Evolutionary conservation across 2,888 invertebrate genomes (phyloP), one percentile per base, ranked within the genome.

Genomic region (Dasysyrphus albostriatus): DNA sequence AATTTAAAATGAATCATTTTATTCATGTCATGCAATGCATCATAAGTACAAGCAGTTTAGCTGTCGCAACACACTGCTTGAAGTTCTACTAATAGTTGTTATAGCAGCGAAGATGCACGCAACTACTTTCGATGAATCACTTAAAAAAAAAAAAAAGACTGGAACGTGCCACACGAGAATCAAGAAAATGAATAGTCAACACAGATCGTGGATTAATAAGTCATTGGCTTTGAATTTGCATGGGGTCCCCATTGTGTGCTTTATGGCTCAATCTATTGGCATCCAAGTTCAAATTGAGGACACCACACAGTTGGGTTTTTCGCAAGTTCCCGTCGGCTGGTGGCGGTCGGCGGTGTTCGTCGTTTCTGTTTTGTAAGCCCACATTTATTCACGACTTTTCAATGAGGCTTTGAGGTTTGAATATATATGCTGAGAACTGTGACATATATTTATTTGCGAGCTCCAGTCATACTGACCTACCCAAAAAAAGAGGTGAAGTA

Each of bases 381-480:
- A 83, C 73, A 70, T 77, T 24, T 47, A 39, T 58, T 32, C 47
- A 74, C 58, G 37, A 47, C n/a, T 59, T 19, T n/a, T 39, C 4
- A 47, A 24, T 34, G 32, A 14, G 47, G 14, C 32, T 32, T 54
- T 42, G 49, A 8, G 61, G 76, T 42, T 61, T 8, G 37, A 63
- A 47, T 58, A 24, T 3, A 24, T 24, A 56, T 9, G 54, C 32
- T 58, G 12, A 34, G 61, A 42, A 63, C 9, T 73, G 69, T 74
- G 83, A 56, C 67, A 77, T 73, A 81, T 76, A 76, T 67, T 80
- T 47, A 47, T 73, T 81, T 79, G 32, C 70, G 37, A 59, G 51
- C 67, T 54, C 84, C 61, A 77, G 84, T 81, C 81, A 81, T 47
- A 81, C 81, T 85, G 84, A 85, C 84, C 84, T 85, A 85, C 81